Evolutionary conservation across 1,140 invertebrate species (phyloP).

Genomic region (Sarcophaga bullata): DNA sequence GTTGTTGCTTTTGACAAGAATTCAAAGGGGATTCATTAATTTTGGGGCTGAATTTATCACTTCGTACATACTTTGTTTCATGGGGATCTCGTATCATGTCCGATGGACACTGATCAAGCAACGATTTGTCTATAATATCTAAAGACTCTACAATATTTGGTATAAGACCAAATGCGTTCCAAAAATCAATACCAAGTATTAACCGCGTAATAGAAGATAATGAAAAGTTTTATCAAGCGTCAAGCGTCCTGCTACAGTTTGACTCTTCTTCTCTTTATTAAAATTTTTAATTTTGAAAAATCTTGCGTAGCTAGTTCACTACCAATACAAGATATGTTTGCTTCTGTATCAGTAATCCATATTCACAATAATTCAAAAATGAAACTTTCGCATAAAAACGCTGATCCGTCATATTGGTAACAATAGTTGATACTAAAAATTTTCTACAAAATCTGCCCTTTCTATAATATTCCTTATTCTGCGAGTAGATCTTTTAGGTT

Average conservation of each 20-base stretch:
- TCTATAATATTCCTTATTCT: slow-evolving; percentile 4
- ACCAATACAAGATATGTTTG: not conserved
- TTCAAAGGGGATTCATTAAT: not conserved
- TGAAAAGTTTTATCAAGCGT: slow-evolving; percentile 3
- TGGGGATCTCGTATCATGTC: no score
- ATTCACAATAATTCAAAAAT: not conserved
- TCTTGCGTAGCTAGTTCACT: not conserved
- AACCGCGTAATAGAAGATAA: slow-evolving; percentile 11
- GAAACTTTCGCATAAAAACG: slow-evolving; percentile 23
- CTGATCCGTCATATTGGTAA: not conserved
- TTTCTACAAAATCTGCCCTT: not conserved
- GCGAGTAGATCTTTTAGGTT: not conserved
- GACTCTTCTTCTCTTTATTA: not conserved
- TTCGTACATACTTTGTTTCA: not conserved
- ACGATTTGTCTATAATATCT: not conserved
- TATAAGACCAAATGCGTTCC: not conserved
- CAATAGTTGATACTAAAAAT: not conserved
- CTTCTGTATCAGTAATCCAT: slow-evolving; percentile 3
- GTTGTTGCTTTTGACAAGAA: not conserved
- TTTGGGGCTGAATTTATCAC: not conserved
- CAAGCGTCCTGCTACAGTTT: not conserved
- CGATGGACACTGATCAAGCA: not conserved
- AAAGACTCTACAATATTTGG: not conserved
- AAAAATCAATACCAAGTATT: not conserved
- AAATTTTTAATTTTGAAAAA: slow-evolving; percentile 26